Conservation (phyloP, 2,113 vertebrate species). For the Ammodramus savannarum region DNA sequence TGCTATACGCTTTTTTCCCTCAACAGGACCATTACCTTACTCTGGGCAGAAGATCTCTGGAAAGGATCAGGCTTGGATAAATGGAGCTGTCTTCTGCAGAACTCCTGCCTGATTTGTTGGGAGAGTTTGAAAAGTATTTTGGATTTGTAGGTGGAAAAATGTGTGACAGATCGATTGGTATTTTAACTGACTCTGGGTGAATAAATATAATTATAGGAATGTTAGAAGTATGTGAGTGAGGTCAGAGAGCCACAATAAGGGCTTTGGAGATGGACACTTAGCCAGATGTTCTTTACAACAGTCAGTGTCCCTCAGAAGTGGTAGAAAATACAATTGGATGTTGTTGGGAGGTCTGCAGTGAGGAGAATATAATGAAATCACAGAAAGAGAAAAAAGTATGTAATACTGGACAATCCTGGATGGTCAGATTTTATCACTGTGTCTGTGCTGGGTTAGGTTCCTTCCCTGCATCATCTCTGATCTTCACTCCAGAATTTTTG, state of each 20-base stretch:
- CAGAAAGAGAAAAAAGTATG: not conserved
- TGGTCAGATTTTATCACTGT: not conserved
- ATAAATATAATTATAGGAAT: not conserved
- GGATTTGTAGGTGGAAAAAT: not conserved
- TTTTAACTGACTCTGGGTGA: not conserved
- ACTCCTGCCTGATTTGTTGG: not conserved
- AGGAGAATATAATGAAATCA: not conserved
- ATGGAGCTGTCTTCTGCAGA: not conserved
- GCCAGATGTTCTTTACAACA: conserved; percentile 27
- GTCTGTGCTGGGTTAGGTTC: not conserved
- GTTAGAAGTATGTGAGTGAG: not conserved
- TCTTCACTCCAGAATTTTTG: not conserved
- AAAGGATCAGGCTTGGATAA: not conserved
- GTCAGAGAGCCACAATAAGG: conserved; percentile 21
- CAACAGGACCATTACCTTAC: not conserved
- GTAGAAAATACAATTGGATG: conserved; percentile 25
- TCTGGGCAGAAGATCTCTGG: not conserved
- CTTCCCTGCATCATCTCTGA: not conserved
- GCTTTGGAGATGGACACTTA: not conserved
- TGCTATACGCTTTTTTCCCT: rapidly evolving
- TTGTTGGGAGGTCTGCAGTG: conserved; percentile 5
- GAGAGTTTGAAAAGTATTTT: not conserved
- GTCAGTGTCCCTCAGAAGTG: not conserved
- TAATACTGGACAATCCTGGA: not conserved
- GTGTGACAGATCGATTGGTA: not conserved